These are phyloP conservation scores for Caenorhabditis drosophilae DNA, from an alignment of 2,888 invertebrate species.

Conservation along the genomic window DNA sequence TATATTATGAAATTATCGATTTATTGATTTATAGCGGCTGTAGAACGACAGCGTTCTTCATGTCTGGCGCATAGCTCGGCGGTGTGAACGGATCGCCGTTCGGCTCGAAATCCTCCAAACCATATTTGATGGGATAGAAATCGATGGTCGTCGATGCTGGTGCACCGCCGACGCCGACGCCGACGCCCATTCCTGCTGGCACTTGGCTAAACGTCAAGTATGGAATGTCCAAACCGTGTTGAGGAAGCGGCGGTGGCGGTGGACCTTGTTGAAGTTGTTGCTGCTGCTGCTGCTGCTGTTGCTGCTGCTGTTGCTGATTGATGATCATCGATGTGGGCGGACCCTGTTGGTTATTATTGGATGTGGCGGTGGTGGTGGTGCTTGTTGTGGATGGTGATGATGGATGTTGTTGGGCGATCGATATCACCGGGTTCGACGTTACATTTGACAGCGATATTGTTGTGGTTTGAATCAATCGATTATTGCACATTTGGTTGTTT, in stretches of 20 bases:
- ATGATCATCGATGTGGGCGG: not conserved
- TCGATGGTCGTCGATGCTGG: slow-evolving; percentile 1
- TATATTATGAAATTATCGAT: no score
- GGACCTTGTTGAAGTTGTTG: not conserved
- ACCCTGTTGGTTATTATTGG: no score
- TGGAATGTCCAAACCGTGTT: slow-evolving; percentile 25
- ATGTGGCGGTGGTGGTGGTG: slow-evolving; percentile 3
- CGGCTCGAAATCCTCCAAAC: slow-evolving; percentile 37
- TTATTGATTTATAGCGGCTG: slow-evolving; percentile 65
- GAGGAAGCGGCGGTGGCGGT: slow-evolving; percentile 18
- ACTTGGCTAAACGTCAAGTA: no score
- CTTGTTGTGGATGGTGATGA: slow-evolving; percentile 12
- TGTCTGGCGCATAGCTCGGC: slow-evolving; percentile 63
- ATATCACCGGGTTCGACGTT: not conserved
- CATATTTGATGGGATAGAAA: slow-evolving; percentile 28
- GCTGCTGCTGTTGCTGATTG: not conserved
- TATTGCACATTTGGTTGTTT: no score
- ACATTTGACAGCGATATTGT: slow-evolving; percentile 15
- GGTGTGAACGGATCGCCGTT: slow-evolving; percentile 65
- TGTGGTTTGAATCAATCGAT: no score
- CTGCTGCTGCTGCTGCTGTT: slow-evolving; percentile 8
- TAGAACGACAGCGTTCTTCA: slow-evolving; percentile 65
- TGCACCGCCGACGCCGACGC: slow-evolving; percentile 8
- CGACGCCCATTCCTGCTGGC: no score
- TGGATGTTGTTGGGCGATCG: slow-evolving; percentile 16